These are phyloP conservation scores for Protobothrops flavoviridis DNA, from an alignment of 2,113 vertebrate genomes.

Conservation along the genomic window DNA sequence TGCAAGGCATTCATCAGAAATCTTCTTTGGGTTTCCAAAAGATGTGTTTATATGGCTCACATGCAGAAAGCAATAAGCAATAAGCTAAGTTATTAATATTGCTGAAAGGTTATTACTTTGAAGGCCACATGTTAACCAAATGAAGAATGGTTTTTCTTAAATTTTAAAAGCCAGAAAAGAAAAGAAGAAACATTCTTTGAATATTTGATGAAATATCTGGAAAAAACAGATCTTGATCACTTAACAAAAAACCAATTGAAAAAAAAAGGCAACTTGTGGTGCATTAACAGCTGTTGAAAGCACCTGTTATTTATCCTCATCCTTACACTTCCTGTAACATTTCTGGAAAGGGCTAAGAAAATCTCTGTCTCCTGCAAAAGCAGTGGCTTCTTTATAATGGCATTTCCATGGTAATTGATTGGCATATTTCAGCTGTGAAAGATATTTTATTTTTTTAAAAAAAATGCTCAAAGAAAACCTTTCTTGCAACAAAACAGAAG, in stretches of 20 bases:
- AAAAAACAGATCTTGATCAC: conserved; percentile 52
- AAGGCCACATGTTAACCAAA: conserved; percentile 44
- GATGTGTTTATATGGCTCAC: neutral
- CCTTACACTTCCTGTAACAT: conserved; percentile 53
- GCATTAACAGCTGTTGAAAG: conserved; percentile 68
- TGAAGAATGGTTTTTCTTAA: conserved; percentile 4
- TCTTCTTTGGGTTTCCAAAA: neutral
- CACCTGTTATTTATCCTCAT: conserved; percentile 69
- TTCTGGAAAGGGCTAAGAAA: conserved; percentile 54
- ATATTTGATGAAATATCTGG: conserved; percentile 45
- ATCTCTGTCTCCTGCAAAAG: conserved; percentile 39
- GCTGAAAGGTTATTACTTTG: neutral
- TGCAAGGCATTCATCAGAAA: neutral
- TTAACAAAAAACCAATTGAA: conserved; percentile 60
- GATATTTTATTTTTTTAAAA: neutral
- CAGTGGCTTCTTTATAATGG: conserved; percentile 29
- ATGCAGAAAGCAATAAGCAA: neutral
- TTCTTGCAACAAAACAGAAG: neutral
- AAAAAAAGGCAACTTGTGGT: conserved; percentile 55
- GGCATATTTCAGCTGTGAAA: neutral
- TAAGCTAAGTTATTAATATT: neutral
- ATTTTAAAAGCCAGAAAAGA: conserved; percentile 21
- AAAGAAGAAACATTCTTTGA: conserved; percentile 38
- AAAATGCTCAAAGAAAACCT: neutral
- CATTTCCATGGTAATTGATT: conserved; percentile 24